Conservation (phyloP, 2,888 invertebrate species). For the Carcina quercana region DNA sequence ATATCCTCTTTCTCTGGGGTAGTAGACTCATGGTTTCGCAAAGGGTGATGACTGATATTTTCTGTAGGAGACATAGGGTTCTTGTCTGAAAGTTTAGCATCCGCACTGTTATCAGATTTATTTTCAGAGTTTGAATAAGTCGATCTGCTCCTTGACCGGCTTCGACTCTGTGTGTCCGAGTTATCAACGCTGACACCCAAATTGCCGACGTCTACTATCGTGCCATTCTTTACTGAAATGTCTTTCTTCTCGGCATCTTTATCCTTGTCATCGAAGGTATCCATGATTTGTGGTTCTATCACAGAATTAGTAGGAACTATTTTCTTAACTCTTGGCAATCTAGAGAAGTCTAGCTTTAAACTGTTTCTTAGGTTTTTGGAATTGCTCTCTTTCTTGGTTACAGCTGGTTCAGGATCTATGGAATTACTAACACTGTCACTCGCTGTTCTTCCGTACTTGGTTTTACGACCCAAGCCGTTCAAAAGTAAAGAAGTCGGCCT, state of each 20-base stretch:
- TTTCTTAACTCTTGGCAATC: slow-evolving; percentile 74
- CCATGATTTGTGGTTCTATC: slow-evolving; percentile 68
- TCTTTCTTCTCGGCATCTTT: slow-evolving; percentile 48
- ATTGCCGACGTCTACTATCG: slow-evolving; percentile 34
- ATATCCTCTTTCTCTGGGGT: slow-evolving; percentile 80
- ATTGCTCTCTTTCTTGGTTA: slow-evolving; percentile 45
- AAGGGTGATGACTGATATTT: slow-evolving; percentile 38
- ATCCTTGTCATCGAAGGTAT: slow-evolving; percentile 42
- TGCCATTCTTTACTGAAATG: slow-evolving; percentile 37
- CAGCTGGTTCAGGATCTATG: slow-evolving; percentile 34
- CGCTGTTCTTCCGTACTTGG: slow-evolving; percentile 59
- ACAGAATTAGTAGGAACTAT: slow-evolving; percentile 72
- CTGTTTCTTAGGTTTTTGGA: slow-evolving; percentile 57
- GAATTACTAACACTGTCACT: slow-evolving; percentile 50
- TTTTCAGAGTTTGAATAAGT: slow-evolving; percentile 66
- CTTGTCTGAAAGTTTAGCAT: slow-evolving; percentile 37
- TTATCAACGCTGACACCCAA: slow-evolving; percentile 25
- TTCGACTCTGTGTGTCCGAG: slow-evolving; percentile 37
- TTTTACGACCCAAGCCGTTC: slow-evolving; percentile 70
- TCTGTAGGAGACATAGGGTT: slow-evolving; percentile 37
- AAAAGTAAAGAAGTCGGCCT: slow-evolving; percentile 69
- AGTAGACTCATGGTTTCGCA: slow-evolving; percentile 58
- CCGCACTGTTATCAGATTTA: slow-evolving; percentile 51
- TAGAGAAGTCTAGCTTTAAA: slow-evolving; percentile 78
- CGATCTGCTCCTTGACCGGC: slow-evolving; percentile 59